Conservation (phyloP, 2,888 invertebrate genomes). For the Eupithecia exiguata region DNA sequence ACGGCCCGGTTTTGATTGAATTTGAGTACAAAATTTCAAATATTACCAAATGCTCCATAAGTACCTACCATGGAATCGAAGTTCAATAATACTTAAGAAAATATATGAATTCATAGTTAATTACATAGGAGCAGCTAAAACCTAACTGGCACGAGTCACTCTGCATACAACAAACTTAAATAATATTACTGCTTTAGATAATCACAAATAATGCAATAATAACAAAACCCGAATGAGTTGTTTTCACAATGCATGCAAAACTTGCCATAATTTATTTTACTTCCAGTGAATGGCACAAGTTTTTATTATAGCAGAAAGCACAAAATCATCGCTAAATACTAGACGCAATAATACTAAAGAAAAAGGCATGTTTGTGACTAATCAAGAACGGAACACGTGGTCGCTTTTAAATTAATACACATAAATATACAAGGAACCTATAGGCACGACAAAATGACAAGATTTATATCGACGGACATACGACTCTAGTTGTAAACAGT, state of each 20-base stretch:
- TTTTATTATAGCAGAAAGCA: constrained; percentile 3
- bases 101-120: background rate
- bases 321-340: constrained; percentile 29
- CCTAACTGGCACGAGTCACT: background rate
- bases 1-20: background rate
- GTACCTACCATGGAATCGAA: background rate
- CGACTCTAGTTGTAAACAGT: background rate
- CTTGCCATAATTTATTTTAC: constrained; percentile 2
- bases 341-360: constrained; percentile 41
- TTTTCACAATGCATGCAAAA: constrained; percentile 9
- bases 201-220: background rate
- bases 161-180: background rate
- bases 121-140: background rate
- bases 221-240: background rate
- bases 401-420: constrained; percentile 41
- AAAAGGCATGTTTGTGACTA: constrained; percentile 46
- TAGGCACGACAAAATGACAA: constrained; percentile 42
- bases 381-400: constrained; percentile 40
- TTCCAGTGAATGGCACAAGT: constrained; percentile 14
- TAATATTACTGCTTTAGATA: background rate
- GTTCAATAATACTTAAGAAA: background rate
- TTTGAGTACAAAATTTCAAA: background rate
- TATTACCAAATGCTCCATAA: background rate
- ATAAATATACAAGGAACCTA: constrained; percentile 49
- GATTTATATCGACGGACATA: constrained; percentile 22